A percentile compares a stretch with the other conserved stretches of the same genome.
phyloP scores from a whole-genome alignment of 2,888 invertebrate genomes.

The Philereme transversata region DNA sequence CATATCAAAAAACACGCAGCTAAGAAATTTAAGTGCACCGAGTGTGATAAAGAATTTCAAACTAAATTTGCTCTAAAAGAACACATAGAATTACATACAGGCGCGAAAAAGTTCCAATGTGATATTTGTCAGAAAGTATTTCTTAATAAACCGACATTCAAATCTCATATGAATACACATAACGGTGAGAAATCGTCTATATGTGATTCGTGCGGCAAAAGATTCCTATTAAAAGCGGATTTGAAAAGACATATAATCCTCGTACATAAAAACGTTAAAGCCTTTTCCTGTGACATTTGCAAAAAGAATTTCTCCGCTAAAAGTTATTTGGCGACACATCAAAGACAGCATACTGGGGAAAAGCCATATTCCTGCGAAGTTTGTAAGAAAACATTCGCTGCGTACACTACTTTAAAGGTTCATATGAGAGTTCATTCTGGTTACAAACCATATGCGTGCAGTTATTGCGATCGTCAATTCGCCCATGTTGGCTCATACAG shows the following conservation, averaged over 20 bases:
- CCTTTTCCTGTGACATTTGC: conserved; percentile 64
- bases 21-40: conserved; percentile 62
- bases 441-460: conserved; percentile 67
- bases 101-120: conserved; percentile 64
- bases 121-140: conserved; percentile 63
- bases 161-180: conserved; percentile 70
- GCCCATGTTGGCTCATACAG: conserved; percentile 76
- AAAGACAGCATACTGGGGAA: conserved; percentile 69
- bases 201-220: conserved; percentile 68
- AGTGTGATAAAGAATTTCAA: conserved; percentile 66
- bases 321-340: conserved; percentile 71
- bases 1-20: conserved; percentile 62
- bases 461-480: conserved; percentile 66
- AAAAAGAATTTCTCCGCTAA: conserved; percentile 72
- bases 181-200: conserved; percentile 72
- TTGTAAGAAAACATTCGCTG: conserved; percentile 71
- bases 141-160: conserved; percentile 70
- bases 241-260: conserved; percentile 71
- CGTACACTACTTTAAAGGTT: conserved; percentile 72
- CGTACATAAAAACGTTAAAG: conserved; percentile 68
- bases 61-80: conserved; percentile 70
- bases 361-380: conserved; percentile 69
- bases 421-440: conserved; percentile 75
- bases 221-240: conserved; percentile 71
- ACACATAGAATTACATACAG: conserved; percentile 70